Conservation (phyloP, 2,113 vertebrate species). For the Tauraco erythrolophus region DNA sequence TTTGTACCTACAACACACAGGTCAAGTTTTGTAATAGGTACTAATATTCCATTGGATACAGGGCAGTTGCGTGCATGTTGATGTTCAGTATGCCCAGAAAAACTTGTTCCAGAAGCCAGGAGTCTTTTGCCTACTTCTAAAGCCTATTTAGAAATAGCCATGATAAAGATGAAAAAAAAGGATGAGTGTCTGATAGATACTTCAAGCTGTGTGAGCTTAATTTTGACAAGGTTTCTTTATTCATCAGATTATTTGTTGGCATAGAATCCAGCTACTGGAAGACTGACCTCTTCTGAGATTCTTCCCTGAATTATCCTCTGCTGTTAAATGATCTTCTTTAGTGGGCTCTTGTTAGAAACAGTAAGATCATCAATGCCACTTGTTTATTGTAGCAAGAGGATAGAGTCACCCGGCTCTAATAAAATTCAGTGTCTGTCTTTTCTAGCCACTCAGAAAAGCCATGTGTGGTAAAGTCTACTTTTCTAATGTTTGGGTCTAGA, state of each 20-base stretch:
- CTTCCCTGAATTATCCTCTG: background rate
- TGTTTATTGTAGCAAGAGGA: background rate
- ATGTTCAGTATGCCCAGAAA: background rate
- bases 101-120: background rate
- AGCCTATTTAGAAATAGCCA: background rate
- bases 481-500: background rate
- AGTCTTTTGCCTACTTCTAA: background rate
- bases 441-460: background rate
- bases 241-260: background rate
- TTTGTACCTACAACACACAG: background rate
- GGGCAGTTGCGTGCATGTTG: background rate
- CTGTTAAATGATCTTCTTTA: background rate
- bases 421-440: background rate
- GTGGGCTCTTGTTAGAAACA: background rate
- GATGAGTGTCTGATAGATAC: background rate
- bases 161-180: background rate
- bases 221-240: background rate
- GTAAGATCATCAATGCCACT: background rate
- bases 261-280: background rate
- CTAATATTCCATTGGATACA: background rate
- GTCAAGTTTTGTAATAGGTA: background rate
- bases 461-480: background rate
- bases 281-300: background rate
- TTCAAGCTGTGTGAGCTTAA: background rate
- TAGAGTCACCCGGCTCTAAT: background rate